Evolutionary conservation across 2,797 vertebrate genomes (phyloP).

Genomic region (Sus cebifrons): DNA sequence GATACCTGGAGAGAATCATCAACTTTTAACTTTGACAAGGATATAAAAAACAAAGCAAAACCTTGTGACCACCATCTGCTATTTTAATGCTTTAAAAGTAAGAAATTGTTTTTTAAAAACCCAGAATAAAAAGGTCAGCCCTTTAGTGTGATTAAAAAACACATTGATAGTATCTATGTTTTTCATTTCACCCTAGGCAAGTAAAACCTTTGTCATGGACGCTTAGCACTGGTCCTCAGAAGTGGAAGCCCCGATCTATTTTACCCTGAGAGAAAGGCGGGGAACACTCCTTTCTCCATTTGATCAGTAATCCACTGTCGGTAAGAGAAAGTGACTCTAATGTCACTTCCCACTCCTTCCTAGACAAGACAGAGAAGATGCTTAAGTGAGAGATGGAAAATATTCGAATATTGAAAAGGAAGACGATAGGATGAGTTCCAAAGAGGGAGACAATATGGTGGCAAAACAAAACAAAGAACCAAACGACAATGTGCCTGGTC

Average conservation of each 20-base stretch:
- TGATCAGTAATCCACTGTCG: not conserved
- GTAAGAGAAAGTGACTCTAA: not conserved
- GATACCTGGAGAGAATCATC: not conserved
- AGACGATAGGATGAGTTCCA: not conserved
- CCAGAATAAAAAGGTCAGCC: constrained; percentile 56
- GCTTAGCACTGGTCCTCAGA: not conserved
- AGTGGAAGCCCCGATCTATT: not conserved
- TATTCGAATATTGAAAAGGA: constrained; percentile 12
- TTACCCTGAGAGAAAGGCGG: not conserved
- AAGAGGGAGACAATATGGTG: not conserved
- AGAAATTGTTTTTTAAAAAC: not conserved
- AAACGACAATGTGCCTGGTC: not conserved
- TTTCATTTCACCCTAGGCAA: constrained; percentile 53
- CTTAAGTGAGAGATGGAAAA: constrained; percentile 47
- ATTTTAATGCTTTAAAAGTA: constrained; percentile 61
- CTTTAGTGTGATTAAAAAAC: constrained; percentile 49
- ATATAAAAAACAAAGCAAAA: constrained; percentile 19
- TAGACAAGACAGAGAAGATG: not conserved
- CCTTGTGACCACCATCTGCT: constrained; percentile 31
- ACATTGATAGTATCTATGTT: constrained; percentile 1
- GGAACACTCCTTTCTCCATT: not conserved
- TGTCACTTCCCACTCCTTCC: not conserved
- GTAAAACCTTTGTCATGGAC: not conserved
- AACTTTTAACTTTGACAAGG: constrained; percentile 57
- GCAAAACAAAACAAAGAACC: constrained; percentile 48